Conservation (phyloP, 2,888 invertebrate species). For the Thymelicus acteon region DNA sequence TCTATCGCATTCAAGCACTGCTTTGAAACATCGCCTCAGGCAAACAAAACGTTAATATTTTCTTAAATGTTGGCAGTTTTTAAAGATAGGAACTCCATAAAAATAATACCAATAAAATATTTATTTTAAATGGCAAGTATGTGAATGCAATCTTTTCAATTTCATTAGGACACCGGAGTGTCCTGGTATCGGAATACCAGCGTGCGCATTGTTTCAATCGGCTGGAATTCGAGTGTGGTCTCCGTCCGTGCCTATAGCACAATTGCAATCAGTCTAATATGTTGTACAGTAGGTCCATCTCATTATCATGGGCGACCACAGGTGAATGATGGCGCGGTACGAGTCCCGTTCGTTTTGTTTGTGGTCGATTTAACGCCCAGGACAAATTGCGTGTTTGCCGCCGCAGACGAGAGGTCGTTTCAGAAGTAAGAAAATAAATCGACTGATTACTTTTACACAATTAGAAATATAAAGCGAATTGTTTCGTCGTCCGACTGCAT, state of each 20-base stretch:
- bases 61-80: not conserved
- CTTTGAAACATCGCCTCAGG: not conserved
- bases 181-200: conserved; percentile 40
- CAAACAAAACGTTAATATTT: not conserved
- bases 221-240: conserved; percentile 54
- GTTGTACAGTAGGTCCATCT: conserved; percentile 82
- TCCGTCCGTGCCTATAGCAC: conserved; percentile 61
- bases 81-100: not conserved
- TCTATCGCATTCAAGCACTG: not conserved
- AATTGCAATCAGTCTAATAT: conserved; percentile 83
- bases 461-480: conserved; percentile 64
- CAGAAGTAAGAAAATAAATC: conserved; percentile 67
- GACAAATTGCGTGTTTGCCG: conserved; percentile 83
- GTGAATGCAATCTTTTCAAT: conserved; percentile 44
- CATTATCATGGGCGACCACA: conserved; percentile 83
- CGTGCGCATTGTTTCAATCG: conserved; percentile 59
- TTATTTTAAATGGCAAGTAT: too few relatives aligned
- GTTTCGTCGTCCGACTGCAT: conserved; percentile 48
- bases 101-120: too few relatives aligned
- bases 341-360: conserved; percentile 78
- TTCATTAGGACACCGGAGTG: conserved; percentile 44
- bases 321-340: conserved; percentile 79
- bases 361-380: conserved; percentile 82
- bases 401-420: conserved; percentile 75
- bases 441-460: conserved; percentile 68